Conservation (phyloP, 2,797 vertebrate species). For the Prunella strophiata region DNA sequence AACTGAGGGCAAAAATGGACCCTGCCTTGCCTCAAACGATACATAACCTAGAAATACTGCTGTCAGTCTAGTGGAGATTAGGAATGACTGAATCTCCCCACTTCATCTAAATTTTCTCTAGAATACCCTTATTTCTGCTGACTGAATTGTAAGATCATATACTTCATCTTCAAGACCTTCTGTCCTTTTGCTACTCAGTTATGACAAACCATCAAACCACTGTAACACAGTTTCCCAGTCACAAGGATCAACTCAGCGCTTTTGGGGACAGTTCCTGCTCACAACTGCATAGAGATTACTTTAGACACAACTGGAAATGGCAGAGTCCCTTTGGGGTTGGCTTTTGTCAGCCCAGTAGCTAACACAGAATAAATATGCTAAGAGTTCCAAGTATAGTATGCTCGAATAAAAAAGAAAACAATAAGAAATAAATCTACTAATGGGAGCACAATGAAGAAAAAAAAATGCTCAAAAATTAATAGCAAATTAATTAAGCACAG, state of each 20-base stretch:
- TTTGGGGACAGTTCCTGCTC: constrained; percentile 17
- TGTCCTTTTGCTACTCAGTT: constrained; percentile 9
- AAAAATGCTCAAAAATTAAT: background rate
- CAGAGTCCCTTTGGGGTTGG: background rate
- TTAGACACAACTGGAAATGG: constrained; percentile 39
- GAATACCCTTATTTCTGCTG: background rate
- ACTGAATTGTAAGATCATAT: background rate
- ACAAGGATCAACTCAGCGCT: background rate
- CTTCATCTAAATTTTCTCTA: background rate
- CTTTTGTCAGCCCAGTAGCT: background rate
- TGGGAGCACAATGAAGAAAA: background rate
- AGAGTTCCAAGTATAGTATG: background rate
- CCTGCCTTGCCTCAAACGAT: background rate
- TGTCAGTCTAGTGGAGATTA: background rate
- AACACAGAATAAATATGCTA: constrained; percentile 9
- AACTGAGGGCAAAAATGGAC: background rate
- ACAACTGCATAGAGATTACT: background rate
- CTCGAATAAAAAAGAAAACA: background rate
- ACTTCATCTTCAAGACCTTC: background rate
- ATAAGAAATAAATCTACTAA: constrained; percentile 34
- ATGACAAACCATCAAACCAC: background rate
- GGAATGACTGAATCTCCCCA: background rate
- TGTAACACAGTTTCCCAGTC: background rate
- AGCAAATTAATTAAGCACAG: constrained; percentile 53
- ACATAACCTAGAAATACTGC: background rate